phyloP scores from a whole-genome alignment of 2,113 vertebrate species.

The Corythaeola cristata region DNA sequence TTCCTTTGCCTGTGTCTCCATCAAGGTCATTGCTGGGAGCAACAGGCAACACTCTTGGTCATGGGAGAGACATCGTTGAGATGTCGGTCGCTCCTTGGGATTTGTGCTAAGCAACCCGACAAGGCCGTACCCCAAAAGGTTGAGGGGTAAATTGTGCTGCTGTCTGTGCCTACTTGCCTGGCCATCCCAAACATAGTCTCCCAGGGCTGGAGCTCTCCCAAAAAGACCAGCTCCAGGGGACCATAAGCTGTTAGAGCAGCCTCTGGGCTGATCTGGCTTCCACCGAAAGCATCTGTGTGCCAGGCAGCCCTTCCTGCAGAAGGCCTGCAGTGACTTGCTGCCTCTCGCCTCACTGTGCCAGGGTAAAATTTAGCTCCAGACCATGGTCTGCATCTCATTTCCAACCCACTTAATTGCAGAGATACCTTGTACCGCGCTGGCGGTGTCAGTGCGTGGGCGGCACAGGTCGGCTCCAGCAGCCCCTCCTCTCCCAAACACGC shows the following conservation, averaged over 20 bases:
- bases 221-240: neutral
- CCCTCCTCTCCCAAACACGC: neutral
- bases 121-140: neutral
- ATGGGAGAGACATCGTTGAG: accelerated
- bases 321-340: neutral
- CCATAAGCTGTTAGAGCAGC: neutral
- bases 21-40: neutral
- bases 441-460: neutral
- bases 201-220: neutral
- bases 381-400: neutral
- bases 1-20: accelerated
- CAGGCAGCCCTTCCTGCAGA: neutral
- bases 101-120: neutral
- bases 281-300: accelerated
- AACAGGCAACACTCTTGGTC: accelerated
- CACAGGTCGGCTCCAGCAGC: neutral
- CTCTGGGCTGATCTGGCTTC: neutral
- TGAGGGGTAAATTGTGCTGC: neutral
- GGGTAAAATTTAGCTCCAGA: neutral
- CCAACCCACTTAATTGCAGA: neutral
- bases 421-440: neutral
- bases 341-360: neutral
- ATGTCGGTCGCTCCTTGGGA: neutral
- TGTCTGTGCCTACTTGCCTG: neutral
- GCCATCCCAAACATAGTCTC: neutral